A percentile compares a stretch with the other conserved stretches of the same genome.
Evolutionary conservation across 92 coral and sea anemone genomes (phyloP).

Genomic region (Parazoanthus atlanticus): DNA sequence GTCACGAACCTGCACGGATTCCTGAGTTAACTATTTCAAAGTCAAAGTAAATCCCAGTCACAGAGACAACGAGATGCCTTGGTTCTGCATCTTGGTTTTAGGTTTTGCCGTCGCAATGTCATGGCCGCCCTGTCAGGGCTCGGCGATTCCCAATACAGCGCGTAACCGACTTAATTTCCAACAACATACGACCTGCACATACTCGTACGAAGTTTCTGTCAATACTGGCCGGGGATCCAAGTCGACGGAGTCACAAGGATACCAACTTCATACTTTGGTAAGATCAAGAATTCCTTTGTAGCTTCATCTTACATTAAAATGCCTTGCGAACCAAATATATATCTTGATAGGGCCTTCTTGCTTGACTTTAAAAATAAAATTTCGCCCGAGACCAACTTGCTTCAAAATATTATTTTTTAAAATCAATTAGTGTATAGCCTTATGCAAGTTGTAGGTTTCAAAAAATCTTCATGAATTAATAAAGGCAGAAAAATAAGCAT

Average conservation of each 20-base stretch:
- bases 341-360: too few relatives aligned
- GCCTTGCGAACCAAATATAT: too few relatives aligned
- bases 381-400: too few relatives aligned
- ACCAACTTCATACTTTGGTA: conserved; percentile 70
- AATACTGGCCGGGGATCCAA: conserved; percentile 85
- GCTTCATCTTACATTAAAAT: too few relatives aligned
- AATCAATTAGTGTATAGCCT: too few relatives aligned
- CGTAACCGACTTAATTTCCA: conserved; percentile 13
- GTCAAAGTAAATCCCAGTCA: not conserved
- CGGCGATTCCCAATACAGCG: not conserved
- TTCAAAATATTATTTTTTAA: too few relatives aligned
- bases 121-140: not conserved
- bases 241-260: conserved; percentile 73
- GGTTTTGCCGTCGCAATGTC: not conserved
- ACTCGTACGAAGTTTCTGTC: conserved; percentile 79
- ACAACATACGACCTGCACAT: conserved; percentile 64
- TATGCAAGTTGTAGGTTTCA: too few relatives aligned
- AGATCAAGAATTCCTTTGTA: conserved; percentile 9
- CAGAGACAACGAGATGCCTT: conserved; percentile 23
- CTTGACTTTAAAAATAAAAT: too few relatives aligned
- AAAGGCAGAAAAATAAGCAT: too few relatives aligned
- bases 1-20: not conserved
- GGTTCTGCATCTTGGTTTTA: conserved; percentile 29
- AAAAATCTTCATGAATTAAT: too few relatives aligned
- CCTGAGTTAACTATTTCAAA: not conserved